These are phyloP conservation scores for Scolopax rusticola DNA, from an alignment of 2,797 vertebrate species.

Conservation along the genomic window DNA sequence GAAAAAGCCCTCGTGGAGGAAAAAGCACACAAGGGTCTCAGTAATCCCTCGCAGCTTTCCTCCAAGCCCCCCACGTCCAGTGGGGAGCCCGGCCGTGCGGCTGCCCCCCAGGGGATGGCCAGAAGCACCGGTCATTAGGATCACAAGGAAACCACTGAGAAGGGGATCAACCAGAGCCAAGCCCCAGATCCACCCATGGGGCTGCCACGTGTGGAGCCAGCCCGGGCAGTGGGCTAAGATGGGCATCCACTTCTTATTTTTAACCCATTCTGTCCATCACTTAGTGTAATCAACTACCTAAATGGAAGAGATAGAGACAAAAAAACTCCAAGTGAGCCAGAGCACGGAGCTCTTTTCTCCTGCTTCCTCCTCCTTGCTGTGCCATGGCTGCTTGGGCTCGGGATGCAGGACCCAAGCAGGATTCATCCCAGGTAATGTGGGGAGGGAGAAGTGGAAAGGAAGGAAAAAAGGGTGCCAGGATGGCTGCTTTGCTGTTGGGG, in stretches of 20 bases:
- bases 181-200: not conserved
- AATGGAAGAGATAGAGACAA: conserved; percentile 9
- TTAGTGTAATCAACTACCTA: not conserved
- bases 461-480: not conserved
- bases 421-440: rapidly evolving
- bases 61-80: not conserved
- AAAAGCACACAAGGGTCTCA: conserved; percentile 50
- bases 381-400: not conserved
- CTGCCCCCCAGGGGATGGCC: not conserved
- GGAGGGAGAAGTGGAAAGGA: not conserved
- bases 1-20: conserved; percentile 37
- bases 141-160: not conserved
- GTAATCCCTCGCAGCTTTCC: not conserved
- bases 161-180: not conserved
- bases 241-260: not conserved
- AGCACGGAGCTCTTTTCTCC: not conserved
- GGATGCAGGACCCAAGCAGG: not conserved
- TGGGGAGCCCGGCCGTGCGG: not conserved
- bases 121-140: not conserved
- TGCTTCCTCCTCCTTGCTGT: not conserved
- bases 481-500: not conserved
- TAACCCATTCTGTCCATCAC: not conserved
- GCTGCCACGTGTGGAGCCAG: not conserved
- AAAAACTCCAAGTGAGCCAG: not conserved
- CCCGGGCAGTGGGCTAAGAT: not conserved